phyloP scores from a whole-genome alignment of 2,797 vertebrate species.

The Spinus pinus region DNA sequence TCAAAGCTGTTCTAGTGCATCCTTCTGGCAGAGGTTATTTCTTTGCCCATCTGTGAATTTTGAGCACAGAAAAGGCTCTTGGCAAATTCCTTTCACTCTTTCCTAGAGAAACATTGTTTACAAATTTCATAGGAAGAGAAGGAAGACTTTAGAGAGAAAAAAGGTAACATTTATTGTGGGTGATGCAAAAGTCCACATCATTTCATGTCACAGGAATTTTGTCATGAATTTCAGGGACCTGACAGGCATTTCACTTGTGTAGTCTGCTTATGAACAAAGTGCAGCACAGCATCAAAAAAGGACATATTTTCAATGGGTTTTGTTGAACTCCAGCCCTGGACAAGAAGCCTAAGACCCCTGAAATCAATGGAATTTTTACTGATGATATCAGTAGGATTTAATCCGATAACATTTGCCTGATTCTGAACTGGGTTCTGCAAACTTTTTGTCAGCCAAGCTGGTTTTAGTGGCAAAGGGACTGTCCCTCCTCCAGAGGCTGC shows the following conservation, averaged over 20 bases:
- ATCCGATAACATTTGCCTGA: not conserved
- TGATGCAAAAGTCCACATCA: not conserved
- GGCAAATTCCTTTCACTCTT: not conserved
- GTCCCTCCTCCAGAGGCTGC: not conserved
- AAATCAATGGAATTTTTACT: not conserved
- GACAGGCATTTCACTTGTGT: not conserved
- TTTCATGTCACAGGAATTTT: not conserved
- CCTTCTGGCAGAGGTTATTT: constrained; percentile 22
- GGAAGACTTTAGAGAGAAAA: not conserved
- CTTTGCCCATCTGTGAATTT: not conserved
- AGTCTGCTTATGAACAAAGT: not conserved
- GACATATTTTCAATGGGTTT: not conserved
- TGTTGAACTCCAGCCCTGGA: not conserved
- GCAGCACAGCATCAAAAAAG: not conserved
- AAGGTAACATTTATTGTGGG: not conserved
- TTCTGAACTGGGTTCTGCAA: not conserved
- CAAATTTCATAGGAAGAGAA: not conserved
- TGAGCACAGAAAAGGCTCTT: not conserved
- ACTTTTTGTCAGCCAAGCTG: not conserved
- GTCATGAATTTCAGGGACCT: not conserved
- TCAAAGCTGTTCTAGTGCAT: not conserved
- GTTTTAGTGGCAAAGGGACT: not conserved
- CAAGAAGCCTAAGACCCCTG: not conserved
- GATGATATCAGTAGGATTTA: not conserved
- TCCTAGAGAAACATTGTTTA: not conserved